Conservation (phyloP, 1,140 invertebrate species). For the Samia ricini region DNA sequence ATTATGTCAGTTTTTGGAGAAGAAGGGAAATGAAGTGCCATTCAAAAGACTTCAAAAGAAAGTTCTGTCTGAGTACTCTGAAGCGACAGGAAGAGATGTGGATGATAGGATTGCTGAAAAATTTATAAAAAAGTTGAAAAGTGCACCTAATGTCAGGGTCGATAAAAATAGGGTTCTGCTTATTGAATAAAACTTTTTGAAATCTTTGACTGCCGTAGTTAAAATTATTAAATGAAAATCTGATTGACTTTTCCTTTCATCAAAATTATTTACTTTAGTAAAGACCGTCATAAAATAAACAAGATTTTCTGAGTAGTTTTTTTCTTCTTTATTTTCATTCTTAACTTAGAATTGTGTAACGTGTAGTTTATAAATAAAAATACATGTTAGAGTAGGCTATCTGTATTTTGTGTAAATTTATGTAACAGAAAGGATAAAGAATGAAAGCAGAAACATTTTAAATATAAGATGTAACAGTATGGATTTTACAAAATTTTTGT, state of each 20-base stretch:
- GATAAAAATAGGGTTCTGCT: slow-evolving; percentile 67
- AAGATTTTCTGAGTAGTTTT: too few species aligned
- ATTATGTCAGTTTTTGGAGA: slow-evolving; percentile 63
- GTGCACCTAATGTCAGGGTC: slow-evolving; percentile 67
- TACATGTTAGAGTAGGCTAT: too few species aligned
- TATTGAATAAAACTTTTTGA: slow-evolving; percentile 27
- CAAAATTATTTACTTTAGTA: too few species aligned
- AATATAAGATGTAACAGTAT: background rate
- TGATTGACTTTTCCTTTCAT: too few species aligned
- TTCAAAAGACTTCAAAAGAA: slow-evolving; percentile 71
- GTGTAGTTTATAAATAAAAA: too few species aligned
- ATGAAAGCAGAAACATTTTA: background rate
- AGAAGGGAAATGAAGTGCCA: slow-evolving; percentile 66
- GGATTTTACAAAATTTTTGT: background rate
- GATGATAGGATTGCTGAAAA: slow-evolving; percentile 73
- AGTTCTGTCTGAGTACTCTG: slow-evolving; percentile 61
- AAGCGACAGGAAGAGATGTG: slow-evolving; percentile 59
- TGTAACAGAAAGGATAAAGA: too few species aligned
- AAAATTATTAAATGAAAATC: too few species aligned
- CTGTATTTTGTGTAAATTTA: too few species aligned
- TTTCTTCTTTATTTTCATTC: too few species aligned
- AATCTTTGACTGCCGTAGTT: background rate
- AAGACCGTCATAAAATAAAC: too few species aligned
- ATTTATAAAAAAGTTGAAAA: slow-evolving; percentile 72
- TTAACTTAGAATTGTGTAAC: too few species aligned